Base-by-base conservation (phyloP, 2,797 vertebrate genomes). In the Pangasius macronema region DNA sequence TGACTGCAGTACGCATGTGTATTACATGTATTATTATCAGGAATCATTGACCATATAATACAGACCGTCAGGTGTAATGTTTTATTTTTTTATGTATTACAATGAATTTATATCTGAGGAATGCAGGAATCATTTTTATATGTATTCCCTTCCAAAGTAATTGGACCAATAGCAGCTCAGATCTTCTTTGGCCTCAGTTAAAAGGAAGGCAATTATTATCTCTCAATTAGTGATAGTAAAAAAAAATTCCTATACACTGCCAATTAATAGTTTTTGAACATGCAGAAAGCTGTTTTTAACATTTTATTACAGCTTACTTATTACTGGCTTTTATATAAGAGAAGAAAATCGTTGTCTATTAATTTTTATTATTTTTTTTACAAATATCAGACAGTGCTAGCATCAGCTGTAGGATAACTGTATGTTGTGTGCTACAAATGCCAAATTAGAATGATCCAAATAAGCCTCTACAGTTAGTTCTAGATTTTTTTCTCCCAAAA, bases 221-320 rank as follows among this genome's bases (percentile, higher is more conserved):
- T 76, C 46, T 18, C 14, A 51, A 76, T 46, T 51, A 76, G 13
- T 13, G 0, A 51, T 8, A 16, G 42, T 18, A 14, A 16, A 9
- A 51, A 76, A 49, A 51, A 27, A 75, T 75, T 75, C 72, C 1
- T 49, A 14, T 49, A n/a, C 11, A n/a, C 11, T 49, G 27, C 42
- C 72, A 49, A 49, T 75, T 49, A 75, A 75, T 49, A 49, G 72
- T 75, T 75, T 49, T 49, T 22, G 72, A 75, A 75, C 42, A 49
- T 49, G 72, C n/a, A 42, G 24, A 75, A 24, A 13, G 10, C 22
- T 73, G 42, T 46, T 9, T 39, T 39, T 20, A 68, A 68, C 3
- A 39, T 22, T 75, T 49, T 75, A 75, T 49, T 75, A 49, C 42
- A 49, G 11, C 49, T 75, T 49, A 49, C 1, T 11, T 13, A 49